These are phyloP conservation scores for Esox masquinongy DNA, from an alignment of 2,797 vertebrate species.

Conservation along the genomic window DNA sequence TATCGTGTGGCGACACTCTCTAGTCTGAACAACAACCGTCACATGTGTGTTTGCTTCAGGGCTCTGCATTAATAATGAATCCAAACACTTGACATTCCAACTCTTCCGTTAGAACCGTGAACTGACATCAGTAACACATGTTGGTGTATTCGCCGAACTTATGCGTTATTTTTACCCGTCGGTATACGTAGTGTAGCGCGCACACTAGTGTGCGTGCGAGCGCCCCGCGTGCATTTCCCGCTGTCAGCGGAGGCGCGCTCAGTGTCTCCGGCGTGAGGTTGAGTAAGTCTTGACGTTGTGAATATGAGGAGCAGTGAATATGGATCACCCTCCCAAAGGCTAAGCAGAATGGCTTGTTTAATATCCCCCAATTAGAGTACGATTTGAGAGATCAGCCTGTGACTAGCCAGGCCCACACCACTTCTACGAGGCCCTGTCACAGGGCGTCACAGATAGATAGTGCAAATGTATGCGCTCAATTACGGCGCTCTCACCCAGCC, in stretches of 20 bases:
- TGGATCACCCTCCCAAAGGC: conserved; percentile 75
- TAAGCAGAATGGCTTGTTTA: conserved; percentile 74
- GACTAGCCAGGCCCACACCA: conserved; percentile 61
- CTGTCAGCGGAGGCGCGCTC: conserved; percentile 21
- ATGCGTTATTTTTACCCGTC: background rate
- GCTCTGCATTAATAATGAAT: conserved; percentile 45
- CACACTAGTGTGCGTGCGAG: background rate
- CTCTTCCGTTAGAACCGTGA: background rate
- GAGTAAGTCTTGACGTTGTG: conserved; percentile 33
- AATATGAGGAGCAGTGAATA: conserved; percentile 70
- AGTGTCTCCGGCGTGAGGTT: conserved; percentile 13
- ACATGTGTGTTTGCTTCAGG: conserved; percentile 1
- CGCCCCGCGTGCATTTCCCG: background rate
- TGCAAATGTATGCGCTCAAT: conserved; percentile 55
- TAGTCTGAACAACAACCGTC: conserved; percentile 7
- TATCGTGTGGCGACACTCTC: conserved; percentile 18
- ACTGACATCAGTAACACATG: conserved; percentile 1
- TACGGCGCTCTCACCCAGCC: conserved; percentile 37
- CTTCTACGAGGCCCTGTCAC: conserved; percentile 60
- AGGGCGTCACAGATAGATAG: conserved; percentile 57
- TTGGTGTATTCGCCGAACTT: background rate
- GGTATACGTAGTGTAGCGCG: background rate
- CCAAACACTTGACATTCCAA: background rate
- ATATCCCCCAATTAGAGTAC: conserved; percentile 76
- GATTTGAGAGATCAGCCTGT: conserved; percentile 68